phyloP scores from a whole-genome alignment of 2,797 vertebrate species.

The Rhinella marina region DNA sequence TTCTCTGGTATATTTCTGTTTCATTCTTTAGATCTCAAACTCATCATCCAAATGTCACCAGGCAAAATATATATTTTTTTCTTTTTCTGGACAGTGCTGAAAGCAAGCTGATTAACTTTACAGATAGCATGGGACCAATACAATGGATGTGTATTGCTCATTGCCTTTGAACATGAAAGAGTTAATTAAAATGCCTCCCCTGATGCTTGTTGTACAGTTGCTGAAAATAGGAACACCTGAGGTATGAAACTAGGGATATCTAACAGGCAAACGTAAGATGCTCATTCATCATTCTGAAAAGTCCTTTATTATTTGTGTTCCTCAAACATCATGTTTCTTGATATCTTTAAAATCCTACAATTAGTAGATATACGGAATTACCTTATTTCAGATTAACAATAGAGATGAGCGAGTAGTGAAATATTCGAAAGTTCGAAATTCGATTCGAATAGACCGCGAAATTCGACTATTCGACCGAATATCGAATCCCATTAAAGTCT shows the following conservation, averaged over 20 bases:
- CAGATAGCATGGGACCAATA: conserved; percentile 46
- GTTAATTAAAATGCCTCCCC: conserved; percentile 45
- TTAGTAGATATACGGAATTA: not conserved
- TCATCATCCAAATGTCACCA: conserved; percentile 54
- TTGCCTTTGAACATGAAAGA: conserved; percentile 55
- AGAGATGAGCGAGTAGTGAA: too few species aligned
- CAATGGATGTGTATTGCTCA: conserved; percentile 53
- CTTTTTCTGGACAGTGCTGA: not conserved
- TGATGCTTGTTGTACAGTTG: conserved; percentile 29
- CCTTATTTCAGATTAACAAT: not conserved
- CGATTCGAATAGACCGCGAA: too few species aligned
- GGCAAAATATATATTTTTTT: conserved; percentile 46
- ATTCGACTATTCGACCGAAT: too few species aligned
- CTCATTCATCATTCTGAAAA: conserved; percentile 45
- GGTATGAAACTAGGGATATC: not conserved
- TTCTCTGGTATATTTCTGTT: conserved; percentile 29
- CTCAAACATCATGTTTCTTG: not conserved
- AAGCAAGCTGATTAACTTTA: conserved; percentile 49
- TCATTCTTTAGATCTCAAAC: conserved; percentile 41
- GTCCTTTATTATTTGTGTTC: conserved; percentile 13
- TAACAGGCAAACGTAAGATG: conserved; percentile 30
- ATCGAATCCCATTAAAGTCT: too few species aligned
- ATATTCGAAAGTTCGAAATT: too few species aligned
- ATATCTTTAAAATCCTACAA: not conserved
- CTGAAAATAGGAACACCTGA: conserved; percentile 34